Evolutionary conservation across 2,113 vertebrate species (phyloP).

Genomic region (Leiothrix lutea): DNA sequence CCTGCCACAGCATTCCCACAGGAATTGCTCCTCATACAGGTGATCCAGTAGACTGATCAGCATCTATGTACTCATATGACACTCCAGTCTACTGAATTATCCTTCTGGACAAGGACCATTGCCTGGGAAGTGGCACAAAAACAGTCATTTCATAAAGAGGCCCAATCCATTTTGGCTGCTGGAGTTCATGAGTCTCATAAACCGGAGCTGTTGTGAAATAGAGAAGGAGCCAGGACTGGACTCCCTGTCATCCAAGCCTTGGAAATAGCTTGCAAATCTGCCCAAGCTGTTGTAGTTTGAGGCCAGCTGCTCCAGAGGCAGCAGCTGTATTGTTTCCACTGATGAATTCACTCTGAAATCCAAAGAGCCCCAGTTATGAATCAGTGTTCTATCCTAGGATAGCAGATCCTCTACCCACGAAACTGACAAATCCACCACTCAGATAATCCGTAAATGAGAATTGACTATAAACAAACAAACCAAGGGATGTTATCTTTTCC

Average conservation of each 20-base stretch:
- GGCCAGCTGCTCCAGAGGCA: background rate
- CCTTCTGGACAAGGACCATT: background rate
- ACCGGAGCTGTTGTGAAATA: background rate
- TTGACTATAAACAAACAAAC: background rate
- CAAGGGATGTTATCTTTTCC: background rate
- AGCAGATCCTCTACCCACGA: background rate
- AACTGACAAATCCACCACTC: background rate
- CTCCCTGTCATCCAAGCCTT: background rate
- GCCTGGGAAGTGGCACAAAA: background rate
- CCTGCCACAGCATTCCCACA: background rate
- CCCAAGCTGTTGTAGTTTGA: background rate
- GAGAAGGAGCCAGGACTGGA: background rate
- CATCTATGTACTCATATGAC: background rate
- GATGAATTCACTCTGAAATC: background rate
- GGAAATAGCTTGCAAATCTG: background rate
- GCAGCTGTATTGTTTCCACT: background rate
- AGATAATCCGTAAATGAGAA: background rate
- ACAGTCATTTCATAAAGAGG: background rate
- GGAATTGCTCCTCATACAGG: background rate
- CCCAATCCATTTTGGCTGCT: background rate
- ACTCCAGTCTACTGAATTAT: background rate
- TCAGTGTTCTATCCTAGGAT: background rate
- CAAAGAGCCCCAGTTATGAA: background rate
- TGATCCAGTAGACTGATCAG: background rate
- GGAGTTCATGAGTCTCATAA: background rate